Evolutionary conservation across 2,797 vertebrate genomes (phyloP).

Genomic region (Sebastes hubbsi): DNA sequence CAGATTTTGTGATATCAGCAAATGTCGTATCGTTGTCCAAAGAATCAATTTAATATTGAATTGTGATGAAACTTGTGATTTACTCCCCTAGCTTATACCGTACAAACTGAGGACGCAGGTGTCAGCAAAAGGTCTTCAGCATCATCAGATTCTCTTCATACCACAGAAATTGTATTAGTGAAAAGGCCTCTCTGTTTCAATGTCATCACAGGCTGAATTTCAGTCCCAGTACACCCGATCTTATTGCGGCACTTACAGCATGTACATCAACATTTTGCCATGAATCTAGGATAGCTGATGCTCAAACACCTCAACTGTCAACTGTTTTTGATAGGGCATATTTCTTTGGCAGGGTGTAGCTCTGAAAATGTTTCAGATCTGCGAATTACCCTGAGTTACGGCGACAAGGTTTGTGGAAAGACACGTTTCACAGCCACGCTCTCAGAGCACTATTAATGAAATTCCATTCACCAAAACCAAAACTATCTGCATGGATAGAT

Average conservation of each 20-base stretch:
- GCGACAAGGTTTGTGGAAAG: not conserved
- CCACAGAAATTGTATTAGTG: too few relatives aligned
- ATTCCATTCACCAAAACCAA: not conserved
- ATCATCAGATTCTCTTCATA: too few relatives aligned
- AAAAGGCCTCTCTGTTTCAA: too few relatives aligned
- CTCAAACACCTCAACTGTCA: not conserved
- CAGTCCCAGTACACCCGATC: too few relatives aligned
- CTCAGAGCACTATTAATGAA: not conserved
- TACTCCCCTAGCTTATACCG: too few relatives aligned
- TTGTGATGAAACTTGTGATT: too few relatives aligned
- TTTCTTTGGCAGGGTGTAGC: not conserved
- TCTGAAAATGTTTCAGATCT: not conserved
- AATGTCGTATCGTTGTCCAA: too few relatives aligned
- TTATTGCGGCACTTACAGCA: not conserved
- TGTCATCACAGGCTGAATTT: too few relatives aligned
- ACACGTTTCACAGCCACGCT: not conserved
- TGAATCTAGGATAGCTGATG: not conserved
- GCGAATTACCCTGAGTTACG: not conserved
- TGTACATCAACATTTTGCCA: not conserved
- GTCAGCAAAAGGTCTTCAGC: too few relatives aligned
- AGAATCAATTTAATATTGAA: too few relatives aligned
- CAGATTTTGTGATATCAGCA: too few relatives aligned
- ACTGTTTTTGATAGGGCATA: not conserved
- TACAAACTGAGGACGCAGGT: too few relatives aligned
- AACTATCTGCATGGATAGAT: not conserved